Base-by-base conservation (phyloP, 2,113 vertebrate genomes). In the Callocephalon fimbriatum region DNA sequence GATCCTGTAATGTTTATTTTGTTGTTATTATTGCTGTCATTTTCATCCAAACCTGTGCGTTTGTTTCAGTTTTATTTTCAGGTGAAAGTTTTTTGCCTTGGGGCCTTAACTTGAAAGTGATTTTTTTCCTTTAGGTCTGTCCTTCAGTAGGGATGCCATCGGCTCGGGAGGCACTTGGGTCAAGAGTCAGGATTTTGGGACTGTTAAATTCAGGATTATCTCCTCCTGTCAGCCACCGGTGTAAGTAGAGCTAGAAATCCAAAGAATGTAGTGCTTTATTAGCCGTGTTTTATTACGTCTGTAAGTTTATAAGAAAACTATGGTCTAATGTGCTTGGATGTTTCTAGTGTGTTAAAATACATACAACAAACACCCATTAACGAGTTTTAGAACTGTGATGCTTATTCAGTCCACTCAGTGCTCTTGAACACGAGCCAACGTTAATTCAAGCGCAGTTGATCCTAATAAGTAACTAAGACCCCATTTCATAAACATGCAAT, bases 401-500 rank as follows among this genome's bases (percentile, higher is more conserved):
- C 86, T 94, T 92, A 56, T 90, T 93, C 65, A 77, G 82, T 71
- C 54, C 86, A 80, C 75, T 80, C 67, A n/a, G 86, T 81, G 54
- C 59, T 93, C 76, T 90, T 96, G 93, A 95, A 81, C 44, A 32
- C 8, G n/a, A 94, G 95, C 97, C 94, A 97, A 96, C 54, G 47
- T 86, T 95, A 95, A 95, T 96, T 95, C 93, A 93, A 95, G 72
- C 75, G 79, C 88, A 75, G 95, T 90, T 96, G 94, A 94, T 96
- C 95, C 88, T 90, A 96, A 88, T 96, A 94, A 96, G 88, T 92
- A 96, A 95, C 79, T 97, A 94, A 96, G 94, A 88, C 90, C 86
- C 85, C 38, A 72, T 94, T 97, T 97, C 82, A 95, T 93, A 97
- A 96, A 95, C 94, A 96, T 93, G 90, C 92, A 94, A 93, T 96